These are phyloP conservation scores for Oryzias melastigma DNA, from an alignment of 2,113 vertebrate genomes.

Conservation along the genomic window DNA sequence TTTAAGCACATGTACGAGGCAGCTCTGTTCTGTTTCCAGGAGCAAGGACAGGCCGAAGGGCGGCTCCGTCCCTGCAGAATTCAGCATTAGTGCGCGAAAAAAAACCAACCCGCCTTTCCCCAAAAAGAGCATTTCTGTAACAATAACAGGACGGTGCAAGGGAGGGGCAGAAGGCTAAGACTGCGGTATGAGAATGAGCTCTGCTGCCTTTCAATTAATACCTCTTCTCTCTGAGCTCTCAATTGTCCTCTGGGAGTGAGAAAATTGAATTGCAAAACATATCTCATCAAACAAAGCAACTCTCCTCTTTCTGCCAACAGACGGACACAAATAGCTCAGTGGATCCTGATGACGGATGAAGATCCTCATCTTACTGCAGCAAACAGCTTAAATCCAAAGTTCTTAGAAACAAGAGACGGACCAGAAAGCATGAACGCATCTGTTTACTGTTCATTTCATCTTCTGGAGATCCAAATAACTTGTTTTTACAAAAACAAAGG, in stretches of 20 bases:
- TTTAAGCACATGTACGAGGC: conserved; percentile 25
- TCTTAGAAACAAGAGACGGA: no score
- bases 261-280: conserved; percentile 70
- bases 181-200: conserved; percentile 52
- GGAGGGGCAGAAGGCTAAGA: conserved; percentile 14
- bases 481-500: no score
- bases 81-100: conserved; percentile 1
- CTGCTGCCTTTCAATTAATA: conserved; percentile 68
- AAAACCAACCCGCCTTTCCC: neutral
- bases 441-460: no score
- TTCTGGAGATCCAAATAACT: no score
- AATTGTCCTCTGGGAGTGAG: conserved; percentile 54
- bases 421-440: no score
- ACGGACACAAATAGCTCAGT: conserved; percentile 25
- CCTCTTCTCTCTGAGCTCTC: conserved; percentile 44
- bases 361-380: no score
- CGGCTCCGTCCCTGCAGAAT: conserved; percentile 7
- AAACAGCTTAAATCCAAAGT: conserved; percentile 24
- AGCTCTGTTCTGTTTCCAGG: conserved; percentile 6
- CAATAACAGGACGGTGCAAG: conserved; percentile 13
- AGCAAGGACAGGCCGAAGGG: conserved; percentile 5
- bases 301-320: conserved; percentile 46
- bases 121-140: neutral
- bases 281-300: conserved; percentile 65
- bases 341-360: no score